Conservation (phyloP, 2,888 invertebrate genomes). For the Diogma glabrata region DNA sequence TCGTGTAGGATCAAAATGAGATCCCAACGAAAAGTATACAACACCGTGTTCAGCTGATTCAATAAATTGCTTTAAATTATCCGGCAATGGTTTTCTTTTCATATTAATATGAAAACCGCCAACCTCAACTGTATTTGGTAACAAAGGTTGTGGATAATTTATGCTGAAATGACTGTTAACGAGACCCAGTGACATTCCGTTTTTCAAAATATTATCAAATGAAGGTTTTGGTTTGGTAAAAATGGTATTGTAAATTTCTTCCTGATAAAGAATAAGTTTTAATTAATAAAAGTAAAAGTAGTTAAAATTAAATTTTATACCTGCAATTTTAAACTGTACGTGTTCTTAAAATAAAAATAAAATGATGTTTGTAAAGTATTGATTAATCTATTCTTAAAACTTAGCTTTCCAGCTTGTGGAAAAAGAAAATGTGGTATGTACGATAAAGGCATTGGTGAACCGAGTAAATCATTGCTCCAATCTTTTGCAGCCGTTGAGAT, state of each 20-base stretch:
- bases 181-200: constrained; percentile 29
- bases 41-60: constrained; percentile 28
- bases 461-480: constrained; percentile 10
- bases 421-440: constrained; percentile 10
- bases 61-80: constrained; percentile 25
- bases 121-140: constrained; percentile 36
- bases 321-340: background rate
- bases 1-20: constrained; percentile 11
- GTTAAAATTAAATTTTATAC: background rate
- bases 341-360: constrained; percentile 5
- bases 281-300: too few species aligned
- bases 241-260: constrained; percentile 23
- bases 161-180: constrained; percentile 33
- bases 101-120: constrained; percentile 35
- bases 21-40: constrained; percentile 30
- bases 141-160: constrained; percentile 29
- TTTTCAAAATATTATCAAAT: constrained; percentile 21
- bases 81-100: constrained; percentile 26
- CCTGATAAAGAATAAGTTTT: background rate
- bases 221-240: constrained; percentile 27
- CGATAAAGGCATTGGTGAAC: background rate
- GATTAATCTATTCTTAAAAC: constrained; percentile 7
- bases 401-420: constrained; percentile 8
- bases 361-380: constrained; percentile 5
- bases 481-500: constrained; percentile 13